Evolutionary conservation across 2,113 vertebrate species (phyloP), one percentile per base, ranked within the genome.

Genomic region (Symphodus melops): DNA sequence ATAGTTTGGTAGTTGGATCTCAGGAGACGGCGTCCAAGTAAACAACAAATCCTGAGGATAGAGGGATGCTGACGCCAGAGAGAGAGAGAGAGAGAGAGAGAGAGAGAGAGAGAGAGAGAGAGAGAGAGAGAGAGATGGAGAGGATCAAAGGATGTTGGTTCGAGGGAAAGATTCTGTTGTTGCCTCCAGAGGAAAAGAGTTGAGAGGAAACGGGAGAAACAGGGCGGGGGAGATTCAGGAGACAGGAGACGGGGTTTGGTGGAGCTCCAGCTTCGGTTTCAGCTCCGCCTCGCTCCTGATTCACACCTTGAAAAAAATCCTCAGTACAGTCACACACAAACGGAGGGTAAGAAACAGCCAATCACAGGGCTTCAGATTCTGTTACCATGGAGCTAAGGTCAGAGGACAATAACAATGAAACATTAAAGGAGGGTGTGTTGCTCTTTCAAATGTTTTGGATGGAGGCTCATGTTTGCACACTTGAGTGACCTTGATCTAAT

Each of bases 131-230:
- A 44, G 68, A 67, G 77, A 58, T 25, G 44, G 58, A 17, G 64
- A 73, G 48, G 64, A 88, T 86, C 78, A 84, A 84, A 86, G 64
- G 6, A 64, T 11, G 53, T 19, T 19, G 54, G 66, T 69, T 63
- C 7, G 61, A 72, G 61, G 28, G 56, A 59, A 61, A 70, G 56
- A 63, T 48, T 67, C 54, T 11, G 52, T 28, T 68, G 63, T 36
- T 1, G 63, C 68, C 61, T 62, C 3, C 0, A 48, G 72, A 79
- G 81, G 68, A 14, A 69, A 69, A 39, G 41, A 42, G 14, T 46
- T 6, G 23, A 51, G 19, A 57, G 52, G 57, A 36, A 33, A 64
- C 7, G 1, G 12, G 70, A 70, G 37, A 59, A 44, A 59, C 13
- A 0, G 0, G 25, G 55, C 3, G n/a, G 49, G 49, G 54, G 41